These are phyloP conservation scores for Furcifer pardalis DNA, from an alignment of 2,797 vertebrate genomes.

Conservation along the genomic window DNA sequence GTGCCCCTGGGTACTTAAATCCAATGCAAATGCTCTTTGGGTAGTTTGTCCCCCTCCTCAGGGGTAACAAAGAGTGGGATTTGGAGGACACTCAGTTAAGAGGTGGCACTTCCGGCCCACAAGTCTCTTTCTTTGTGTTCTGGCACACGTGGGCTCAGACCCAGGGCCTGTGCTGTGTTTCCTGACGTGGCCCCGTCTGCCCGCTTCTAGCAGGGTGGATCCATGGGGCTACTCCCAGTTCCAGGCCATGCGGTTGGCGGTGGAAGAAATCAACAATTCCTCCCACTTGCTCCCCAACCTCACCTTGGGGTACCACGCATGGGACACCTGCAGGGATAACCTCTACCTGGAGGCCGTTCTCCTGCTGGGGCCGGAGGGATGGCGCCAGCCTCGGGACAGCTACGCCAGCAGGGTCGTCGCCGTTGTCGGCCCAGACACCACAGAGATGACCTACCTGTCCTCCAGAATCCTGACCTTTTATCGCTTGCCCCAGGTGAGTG, in stretches of 20 bases:
- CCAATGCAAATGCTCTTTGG: too few species aligned
- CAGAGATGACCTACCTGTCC: background rate
- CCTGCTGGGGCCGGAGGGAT: background rate
- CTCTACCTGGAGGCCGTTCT: background rate
- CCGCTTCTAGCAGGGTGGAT: background rate
- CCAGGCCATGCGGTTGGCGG: conserved; percentile 4
- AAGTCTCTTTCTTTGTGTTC: too few species aligned
- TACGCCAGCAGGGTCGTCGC: background rate
- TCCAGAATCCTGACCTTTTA: background rate
- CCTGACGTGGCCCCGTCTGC: background rate
- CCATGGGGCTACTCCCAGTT: background rate
- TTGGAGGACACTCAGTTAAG: too few species aligned
- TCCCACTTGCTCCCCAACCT: conserved; percentile 2
- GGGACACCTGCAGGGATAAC: background rate
- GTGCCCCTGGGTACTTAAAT: too few species aligned
- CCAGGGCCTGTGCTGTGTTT: background rate
- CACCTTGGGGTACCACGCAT: conserved; percentile 17
- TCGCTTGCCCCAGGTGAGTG: conserved; percentile 9
- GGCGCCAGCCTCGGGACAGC: too few species aligned
- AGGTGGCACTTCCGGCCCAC: too few species aligned
- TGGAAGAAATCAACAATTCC: conserved; percentile 26
- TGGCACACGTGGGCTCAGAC: too few species aligned
- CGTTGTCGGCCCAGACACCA: background rate
- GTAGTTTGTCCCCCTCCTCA: too few species aligned
- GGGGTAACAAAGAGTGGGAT: too few species aligned